A percentile compares a stretch with the other conserved stretches of the same genome.
These are phyloP conservation scores for Caenorhabditis imperialis DNA, from an alignment of 2,888 invertebrate genomes.

Conservation along the genomic window DNA sequence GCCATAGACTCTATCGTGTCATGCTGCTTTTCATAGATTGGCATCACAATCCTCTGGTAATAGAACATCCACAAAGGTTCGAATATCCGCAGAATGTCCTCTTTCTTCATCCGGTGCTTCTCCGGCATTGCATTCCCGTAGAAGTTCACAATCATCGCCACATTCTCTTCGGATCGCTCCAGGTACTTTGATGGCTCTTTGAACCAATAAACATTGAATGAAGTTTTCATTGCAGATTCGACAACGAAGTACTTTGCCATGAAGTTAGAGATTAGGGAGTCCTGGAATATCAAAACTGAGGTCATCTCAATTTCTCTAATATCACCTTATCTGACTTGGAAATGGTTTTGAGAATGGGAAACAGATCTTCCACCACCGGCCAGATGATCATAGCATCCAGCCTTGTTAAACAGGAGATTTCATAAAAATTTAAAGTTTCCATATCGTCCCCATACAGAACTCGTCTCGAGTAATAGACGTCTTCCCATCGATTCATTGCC, in stretches of 20 bases:
- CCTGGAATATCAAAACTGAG: neutral
- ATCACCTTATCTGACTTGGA: neutral
- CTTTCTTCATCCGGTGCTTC: conserved; percentile 18
- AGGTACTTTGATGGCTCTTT: neutral
- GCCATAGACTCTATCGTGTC: conserved; percentile 33
- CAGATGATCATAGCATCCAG: conserved; percentile 9
- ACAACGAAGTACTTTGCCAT: conserved; percentile 9
- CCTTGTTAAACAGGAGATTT: conserved; percentile 8
- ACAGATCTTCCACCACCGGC: neutral
- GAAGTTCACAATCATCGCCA: conserved; percentile 10
- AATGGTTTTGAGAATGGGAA: neutral
- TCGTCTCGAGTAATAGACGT: neutral
- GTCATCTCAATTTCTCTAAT: too few species aligned
- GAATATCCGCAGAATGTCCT: conserved; percentile 21
- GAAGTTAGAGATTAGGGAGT: conserved; percentile 5
- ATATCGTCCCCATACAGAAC: conserved; percentile 12
- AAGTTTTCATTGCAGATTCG: too few species aligned
- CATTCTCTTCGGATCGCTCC: neutral
- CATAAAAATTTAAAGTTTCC: conserved; percentile 11
- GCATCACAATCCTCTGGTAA: conserved; percentile 19
- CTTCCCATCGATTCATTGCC: neutral
- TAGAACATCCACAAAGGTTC: conserved; percentile 33
- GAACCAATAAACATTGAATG: neutral
- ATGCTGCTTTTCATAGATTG: conserved; percentile 20
- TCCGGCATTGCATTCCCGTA: conserved; percentile 25